A percentile compares a stretch with the other conserved stretches of the same genome.
Conservation (phyloP, 2,113 vertebrate species). For the Phrynocephalus versicolor region DNA sequence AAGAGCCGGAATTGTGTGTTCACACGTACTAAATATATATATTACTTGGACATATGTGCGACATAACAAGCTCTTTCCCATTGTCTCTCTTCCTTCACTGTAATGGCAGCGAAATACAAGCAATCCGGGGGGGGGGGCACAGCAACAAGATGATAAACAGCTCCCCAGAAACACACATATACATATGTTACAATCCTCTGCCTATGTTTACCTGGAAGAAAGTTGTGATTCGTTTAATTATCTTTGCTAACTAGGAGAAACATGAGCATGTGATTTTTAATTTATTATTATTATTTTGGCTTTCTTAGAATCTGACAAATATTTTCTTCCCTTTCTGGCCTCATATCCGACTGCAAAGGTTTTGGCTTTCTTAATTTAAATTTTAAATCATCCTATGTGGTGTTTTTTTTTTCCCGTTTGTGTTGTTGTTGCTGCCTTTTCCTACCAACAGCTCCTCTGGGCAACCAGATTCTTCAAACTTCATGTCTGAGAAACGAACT, state of each 20-base stretch:
- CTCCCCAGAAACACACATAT: not conserved
- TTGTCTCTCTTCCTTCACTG: not conserved
- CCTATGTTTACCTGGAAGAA: not conserved
- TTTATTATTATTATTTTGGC: no score
- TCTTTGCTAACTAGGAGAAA: no score
- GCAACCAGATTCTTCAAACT: no score
- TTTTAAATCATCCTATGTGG: not conserved
- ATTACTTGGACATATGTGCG: not conserved
- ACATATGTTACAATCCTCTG: not conserved
- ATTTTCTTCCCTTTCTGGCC: not conserved
- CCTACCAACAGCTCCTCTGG: not conserved
- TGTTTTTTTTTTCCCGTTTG: no score
- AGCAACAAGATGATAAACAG: not conserved
- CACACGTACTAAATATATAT: constrained; percentile 13
- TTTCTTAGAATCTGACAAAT: no score
- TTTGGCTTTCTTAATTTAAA: not conserved
- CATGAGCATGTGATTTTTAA: no score
- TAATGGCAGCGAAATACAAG: constrained; percentile 21
- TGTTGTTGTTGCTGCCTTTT: not conserved
- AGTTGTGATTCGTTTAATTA: no score
- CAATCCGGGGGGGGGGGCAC: no score
- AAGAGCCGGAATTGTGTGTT: constrained; percentile 14
- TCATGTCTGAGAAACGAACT: no score
- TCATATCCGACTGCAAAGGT: no score
- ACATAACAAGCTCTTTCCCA: not conserved